Evolutionary conservation across 64 coral and sea anemone genomes (phyloP), one percentile per base, ranked within the genome.

Genomic region (Dendronephthya gigantea): DNA sequence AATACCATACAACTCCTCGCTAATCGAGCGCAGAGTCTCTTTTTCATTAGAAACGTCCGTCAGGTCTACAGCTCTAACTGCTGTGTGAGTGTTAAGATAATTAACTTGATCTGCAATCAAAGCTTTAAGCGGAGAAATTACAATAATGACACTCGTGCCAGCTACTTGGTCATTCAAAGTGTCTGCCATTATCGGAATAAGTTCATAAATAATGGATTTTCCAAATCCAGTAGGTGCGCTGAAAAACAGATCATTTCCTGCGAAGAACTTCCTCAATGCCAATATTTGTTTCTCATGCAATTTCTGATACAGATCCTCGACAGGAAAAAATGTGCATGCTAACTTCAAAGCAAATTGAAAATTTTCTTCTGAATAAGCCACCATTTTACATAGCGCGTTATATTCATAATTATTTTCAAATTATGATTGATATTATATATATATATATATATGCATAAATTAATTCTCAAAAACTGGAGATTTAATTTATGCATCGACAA

Each of bases 161-260:
- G 33, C 33, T 30, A 74, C 33, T 28, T 27, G 13, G n/a, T 35
- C 68, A 12, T 74, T 30, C 9, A 74, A 35, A 74, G 33, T 74
- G 31, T 74, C 68, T 74, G 12, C 68, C 68, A 74, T 35, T 25
- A 74, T 74, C 11, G 68, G 68, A 52, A 74, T 74, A 27, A 35
- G n/a, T 74, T 74, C n/a, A 74, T 30, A 74, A 30, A 74, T 74
- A 30, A 74, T 52, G 50, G 50, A 52, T 52, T 52, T 52, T 52
- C 50, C 50, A 52, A 52, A 52, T 12, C 50, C 50, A 52, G 50
- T 52, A 52, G 50, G 50, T 52, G 50, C 50, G 50, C 50, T 52
- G 50, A 52, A 52, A 52, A 50, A 52, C 13, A 52, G 50, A 52
- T 52, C 50, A 22, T 52, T 52, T 52, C 50, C 50, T 52, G 48